Evolutionary conservation across 2,888 invertebrate species (phyloP).

Genomic region (Caenorhabditis sp.): DNA sequence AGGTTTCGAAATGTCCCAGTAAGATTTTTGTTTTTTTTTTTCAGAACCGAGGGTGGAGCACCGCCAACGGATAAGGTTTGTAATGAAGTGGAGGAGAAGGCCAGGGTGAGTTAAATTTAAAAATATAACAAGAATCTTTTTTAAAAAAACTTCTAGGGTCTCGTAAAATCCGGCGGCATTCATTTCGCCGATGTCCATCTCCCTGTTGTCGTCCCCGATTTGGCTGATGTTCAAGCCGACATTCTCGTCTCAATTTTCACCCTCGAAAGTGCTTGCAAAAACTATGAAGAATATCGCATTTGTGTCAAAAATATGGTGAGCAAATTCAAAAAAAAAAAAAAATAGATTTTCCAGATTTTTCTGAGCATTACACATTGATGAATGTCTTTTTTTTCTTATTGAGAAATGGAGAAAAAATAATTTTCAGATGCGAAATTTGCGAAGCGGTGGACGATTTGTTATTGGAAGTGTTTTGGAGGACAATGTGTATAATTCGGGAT

Average conservation of each 20-base stretch:
- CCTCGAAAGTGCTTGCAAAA: conserved; percentile 64
- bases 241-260: conserved; percentile 64
- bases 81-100: conserved; percentile 47
- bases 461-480: conserved; percentile 67
- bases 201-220: conserved; percentile 42
- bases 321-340: neutral
- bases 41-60: conserved; percentile 55
- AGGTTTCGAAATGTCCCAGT: too few relatives aligned
- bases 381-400: neutral
- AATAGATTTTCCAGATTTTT: neutral
- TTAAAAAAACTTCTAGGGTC: conserved; percentile 4
- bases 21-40: too few relatives aligned
- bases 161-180: conserved; percentile 54
- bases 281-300: conserved; percentile 56
- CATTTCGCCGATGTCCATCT: conserved; percentile 61
- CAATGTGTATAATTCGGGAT: conserved; percentile 61
- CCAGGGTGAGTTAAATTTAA: conserved; percentile 25
- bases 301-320: conserved; percentile 60
- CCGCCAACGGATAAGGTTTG: conserved; percentile 29
- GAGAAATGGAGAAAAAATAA: neutral
- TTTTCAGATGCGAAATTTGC: conserved; percentile 51
- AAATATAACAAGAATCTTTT: conserved; percentile 3
- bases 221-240: conserved; percentile 49
- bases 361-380: neutral
- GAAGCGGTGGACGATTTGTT: conserved; percentile 61